phyloP scores from a whole-genome alignment of 2,113 vertebrate species.

The human region GRCh38 chr6:118593001-118593500 shows the following conservation, averaged over 20 bases:
- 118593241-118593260: neutral
- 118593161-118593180: neutral
- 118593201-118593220: neutral
- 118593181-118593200: neutral
- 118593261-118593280: neutral
- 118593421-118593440: too few relatives aligned
- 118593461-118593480: too few relatives aligned
- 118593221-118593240: neutral
- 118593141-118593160: neutral
- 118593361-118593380: too few relatives aligned
- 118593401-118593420: too few relatives aligned
- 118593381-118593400: too few relatives aligned
- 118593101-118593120: neutral
- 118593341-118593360: too few relatives aligned
- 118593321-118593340: too few relatives aligned
- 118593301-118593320: neutral
- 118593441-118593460: too few relatives aligned
- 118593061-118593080: neutral
- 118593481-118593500: too few relatives aligned
- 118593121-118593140: neutral
- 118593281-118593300: neutral
- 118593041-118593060: neutral
- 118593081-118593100: slow-evolving; percentile 6
- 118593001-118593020: neutral
- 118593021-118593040: neutral